Evolutionary conservation across 2,113 vertebrate species (phyloP).

Genomic region (Chaenogobius annularis): DNA sequence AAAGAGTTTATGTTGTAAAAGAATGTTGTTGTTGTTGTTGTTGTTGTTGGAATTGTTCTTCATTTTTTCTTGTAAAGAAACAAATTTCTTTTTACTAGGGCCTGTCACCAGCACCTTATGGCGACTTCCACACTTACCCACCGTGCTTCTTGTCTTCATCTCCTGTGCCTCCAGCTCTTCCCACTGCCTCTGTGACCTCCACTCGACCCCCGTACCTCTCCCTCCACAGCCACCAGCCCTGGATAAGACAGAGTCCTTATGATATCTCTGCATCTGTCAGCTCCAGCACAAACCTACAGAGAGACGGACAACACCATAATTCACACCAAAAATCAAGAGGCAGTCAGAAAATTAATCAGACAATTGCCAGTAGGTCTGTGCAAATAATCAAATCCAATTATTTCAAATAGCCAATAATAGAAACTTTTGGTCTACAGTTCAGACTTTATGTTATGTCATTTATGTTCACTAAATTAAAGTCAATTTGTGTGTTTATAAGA

Average conservation of each 20-base stretch:
- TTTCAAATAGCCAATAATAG: no score
- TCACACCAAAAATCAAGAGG: constrained; percentile 62
- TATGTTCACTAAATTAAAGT: no score
- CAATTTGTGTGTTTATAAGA: no score
- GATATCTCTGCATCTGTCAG: constrained; percentile 82
- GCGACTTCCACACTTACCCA: constrained; percentile 90
- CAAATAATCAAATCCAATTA: neutral
- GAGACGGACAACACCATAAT: constrained; percentile 63
- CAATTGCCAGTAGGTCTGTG: constrained; percentile 21
- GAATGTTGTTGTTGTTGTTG: neutral
- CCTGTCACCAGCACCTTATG: constrained; percentile 87
- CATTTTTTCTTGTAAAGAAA: neutral
- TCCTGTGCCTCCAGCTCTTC: constrained; percentile 78
- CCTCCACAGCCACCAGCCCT: constrained; percentile 80
- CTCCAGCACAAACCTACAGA: constrained; percentile 77
- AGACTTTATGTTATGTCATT: no score
- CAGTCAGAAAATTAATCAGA: constrained; percentile 65
- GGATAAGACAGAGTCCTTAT: constrained; percentile 90
- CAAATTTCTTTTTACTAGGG: constrained; percentile 76
- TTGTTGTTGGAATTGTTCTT: no score
- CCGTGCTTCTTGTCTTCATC: constrained; percentile 88
- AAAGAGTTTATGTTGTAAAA: no score
- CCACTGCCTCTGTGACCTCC: constrained; percentile 76
- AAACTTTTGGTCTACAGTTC: neutral
- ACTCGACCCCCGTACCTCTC: constrained; percentile 80